These are phyloP conservation scores for Manacus vitellinus DNA, from an alignment of 2,113 vertebrate genomes.

Conservation along the genomic window DNA sequence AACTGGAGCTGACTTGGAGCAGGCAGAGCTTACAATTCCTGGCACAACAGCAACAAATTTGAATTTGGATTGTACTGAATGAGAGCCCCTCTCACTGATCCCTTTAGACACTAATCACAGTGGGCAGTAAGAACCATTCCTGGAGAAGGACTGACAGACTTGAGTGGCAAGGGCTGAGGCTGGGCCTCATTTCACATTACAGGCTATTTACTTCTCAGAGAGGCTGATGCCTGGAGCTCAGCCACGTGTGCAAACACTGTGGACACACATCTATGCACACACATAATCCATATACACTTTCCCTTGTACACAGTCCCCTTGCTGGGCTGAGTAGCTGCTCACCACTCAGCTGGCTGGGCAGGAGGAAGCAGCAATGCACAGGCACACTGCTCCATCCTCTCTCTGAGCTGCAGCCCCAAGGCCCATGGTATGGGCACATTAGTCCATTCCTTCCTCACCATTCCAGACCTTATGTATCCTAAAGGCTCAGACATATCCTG, in stretches of 20 bases:
- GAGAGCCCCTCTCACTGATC: background rate
- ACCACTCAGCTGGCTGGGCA: background rate
- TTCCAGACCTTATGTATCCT: background rate
- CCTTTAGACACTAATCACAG: background rate
- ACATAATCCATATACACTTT: background rate
- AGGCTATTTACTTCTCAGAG: background rate
- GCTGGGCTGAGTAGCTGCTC: fast-evolving
- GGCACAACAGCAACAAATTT: background rate
- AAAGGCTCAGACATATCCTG: background rate
- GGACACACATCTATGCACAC: fast-evolving
- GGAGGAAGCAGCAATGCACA: background rate
- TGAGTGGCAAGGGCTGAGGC: background rate
- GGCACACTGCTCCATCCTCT: background rate
- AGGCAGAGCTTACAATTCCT: background rate
- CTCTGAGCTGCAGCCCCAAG: background rate
- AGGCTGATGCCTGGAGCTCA: background rate
- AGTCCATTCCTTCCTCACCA: background rate
- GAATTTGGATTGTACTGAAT: background rate
- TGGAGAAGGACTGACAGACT: background rate
- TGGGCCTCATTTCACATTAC: background rate
- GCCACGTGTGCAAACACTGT: background rate
- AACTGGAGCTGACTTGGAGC: background rate
- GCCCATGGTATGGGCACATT: background rate
- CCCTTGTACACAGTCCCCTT: too few relatives aligned
- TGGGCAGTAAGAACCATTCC: background rate